Evolutionary conservation across 2,888 invertebrate genomes (phyloP).

Genomic region (Halictus ligatus): DNA sequence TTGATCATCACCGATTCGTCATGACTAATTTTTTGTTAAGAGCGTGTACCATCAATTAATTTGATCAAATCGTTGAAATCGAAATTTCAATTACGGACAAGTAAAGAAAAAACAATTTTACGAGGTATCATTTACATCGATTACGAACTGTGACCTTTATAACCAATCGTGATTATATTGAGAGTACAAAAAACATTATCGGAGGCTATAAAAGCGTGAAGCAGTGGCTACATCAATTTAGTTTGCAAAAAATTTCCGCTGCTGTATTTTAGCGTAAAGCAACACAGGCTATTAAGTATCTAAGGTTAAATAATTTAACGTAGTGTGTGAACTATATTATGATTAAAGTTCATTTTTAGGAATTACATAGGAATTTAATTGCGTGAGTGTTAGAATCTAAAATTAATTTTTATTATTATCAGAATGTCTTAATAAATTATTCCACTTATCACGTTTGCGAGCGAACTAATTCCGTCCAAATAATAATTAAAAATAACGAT

Average conservation of each 20-base stretch:
- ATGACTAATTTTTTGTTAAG: too few species aligned
- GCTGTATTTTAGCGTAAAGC: background rate
- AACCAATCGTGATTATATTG: background rate
- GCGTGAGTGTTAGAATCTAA: background rate
- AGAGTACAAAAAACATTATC: background rate
- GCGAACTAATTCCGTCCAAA: background rate
- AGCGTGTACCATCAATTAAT: background rate
- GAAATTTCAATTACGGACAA: background rate
- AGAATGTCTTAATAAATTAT: background rate
- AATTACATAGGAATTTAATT: background rate
- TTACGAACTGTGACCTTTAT: constrained; percentile 14
- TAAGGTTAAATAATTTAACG: background rate
- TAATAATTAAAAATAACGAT: background rate
- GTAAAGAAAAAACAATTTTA: background rate
- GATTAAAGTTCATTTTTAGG: background rate
- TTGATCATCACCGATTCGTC: background rate
- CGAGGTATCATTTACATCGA: background rate
- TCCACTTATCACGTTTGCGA: background rate
- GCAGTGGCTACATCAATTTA: background rate
- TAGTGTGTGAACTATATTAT: background rate
- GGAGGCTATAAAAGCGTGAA: background rate
- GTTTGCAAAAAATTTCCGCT: background rate
- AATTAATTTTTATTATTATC: background rate
- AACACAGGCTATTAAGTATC: background rate
- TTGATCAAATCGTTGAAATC: background rate